Conservation (phyloP, 2,113 vertebrate species). For the Climacteris rufus region DNA sequence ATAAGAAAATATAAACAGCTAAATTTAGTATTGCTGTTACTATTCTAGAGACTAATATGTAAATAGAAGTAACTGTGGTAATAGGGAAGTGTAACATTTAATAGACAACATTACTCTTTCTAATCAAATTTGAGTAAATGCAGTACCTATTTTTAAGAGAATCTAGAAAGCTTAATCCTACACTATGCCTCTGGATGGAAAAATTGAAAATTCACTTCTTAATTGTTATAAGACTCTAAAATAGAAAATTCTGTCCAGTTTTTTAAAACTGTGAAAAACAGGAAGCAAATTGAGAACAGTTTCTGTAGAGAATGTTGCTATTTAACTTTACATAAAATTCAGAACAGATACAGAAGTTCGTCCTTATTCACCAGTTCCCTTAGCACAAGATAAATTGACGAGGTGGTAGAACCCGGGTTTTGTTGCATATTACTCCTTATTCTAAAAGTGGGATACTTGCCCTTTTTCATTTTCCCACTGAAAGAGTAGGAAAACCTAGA, state of each 20-base stretch:
- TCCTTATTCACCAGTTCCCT: background rate
- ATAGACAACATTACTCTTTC: background rate
- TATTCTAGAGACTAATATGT: background rate
- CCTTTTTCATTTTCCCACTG: background rate
- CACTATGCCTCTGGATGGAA: background rate
- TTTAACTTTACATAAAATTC: background rate
- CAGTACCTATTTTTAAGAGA: background rate
- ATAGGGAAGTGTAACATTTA: background rate
- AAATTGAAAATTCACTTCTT: background rate
- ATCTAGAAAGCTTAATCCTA: background rate
- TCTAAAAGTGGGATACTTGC: background rate
- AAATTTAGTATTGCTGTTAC: background rate
- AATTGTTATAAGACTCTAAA: background rate
- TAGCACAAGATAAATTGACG: background rate
- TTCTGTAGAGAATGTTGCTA: background rate
- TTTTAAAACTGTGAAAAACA: background rate
- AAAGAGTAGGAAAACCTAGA: too few species aligned
- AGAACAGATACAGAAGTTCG: background rate
- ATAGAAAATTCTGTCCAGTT: background rate
- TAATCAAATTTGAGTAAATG: background rate
- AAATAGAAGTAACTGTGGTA: background rate
- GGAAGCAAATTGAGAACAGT: background rate
- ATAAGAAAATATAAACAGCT: background rate
- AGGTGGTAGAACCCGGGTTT: background rate
- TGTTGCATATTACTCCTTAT: background rate